Conservation (phyloP, 1,140 invertebrate species). For the Ditylenchus dipsaci region DNA sequence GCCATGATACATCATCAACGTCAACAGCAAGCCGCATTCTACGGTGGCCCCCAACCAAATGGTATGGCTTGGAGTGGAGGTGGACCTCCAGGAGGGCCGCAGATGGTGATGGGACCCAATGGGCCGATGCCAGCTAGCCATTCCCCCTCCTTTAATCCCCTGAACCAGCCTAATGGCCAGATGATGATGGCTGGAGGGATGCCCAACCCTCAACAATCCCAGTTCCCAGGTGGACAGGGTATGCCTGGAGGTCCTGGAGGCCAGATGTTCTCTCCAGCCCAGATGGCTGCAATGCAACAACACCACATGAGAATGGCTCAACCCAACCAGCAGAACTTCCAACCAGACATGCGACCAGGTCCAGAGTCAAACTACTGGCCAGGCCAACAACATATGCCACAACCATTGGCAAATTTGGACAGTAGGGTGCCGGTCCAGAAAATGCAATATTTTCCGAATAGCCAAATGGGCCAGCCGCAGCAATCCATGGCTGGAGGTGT, state of each 20-base stretch:
- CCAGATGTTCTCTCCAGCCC: neutral
- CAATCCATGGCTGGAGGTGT: neutral
- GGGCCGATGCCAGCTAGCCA: too few species aligned
- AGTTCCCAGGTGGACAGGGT: neutral
- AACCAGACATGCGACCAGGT: neutral
- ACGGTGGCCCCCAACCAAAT: neutral
- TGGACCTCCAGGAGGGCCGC: neutral
- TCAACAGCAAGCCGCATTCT: neutral
- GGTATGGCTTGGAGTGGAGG: neutral
- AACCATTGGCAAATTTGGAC: slow-evolving; percentile 22
- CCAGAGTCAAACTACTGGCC: slow-evolving; percentile 4
- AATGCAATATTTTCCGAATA: slow-evolving; percentile 24
- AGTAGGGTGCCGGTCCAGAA: slow-evolving; percentile 21
- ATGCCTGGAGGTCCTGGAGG: neutral
- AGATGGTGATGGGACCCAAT: too few species aligned
- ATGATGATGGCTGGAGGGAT: neutral
- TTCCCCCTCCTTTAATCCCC: too few species aligned
- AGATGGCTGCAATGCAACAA: neutral
- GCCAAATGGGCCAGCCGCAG: neutral
- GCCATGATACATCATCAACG: neutral
- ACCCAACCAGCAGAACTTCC: neutral
- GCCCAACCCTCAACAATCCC: neutral
- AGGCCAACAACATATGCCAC: slow-evolving; percentile 13
- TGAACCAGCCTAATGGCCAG: neutral
- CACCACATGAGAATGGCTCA: neutral